Evolutionary conservation across 2,113 vertebrate species (phyloP), one percentile per base, ranked within the genome.

Genomic region (Poeciliopsis retropinna): DNA sequence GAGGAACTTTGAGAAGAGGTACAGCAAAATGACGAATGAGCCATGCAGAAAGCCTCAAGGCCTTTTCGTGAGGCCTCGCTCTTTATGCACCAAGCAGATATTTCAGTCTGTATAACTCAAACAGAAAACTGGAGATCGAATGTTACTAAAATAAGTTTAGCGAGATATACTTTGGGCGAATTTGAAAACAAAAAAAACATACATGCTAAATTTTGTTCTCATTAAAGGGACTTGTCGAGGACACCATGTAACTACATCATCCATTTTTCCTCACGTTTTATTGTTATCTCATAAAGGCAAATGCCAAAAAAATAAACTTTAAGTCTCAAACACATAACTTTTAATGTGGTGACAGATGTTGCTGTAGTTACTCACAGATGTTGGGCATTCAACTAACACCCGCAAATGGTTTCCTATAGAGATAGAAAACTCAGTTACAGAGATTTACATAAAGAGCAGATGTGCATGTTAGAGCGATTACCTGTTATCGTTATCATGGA

Each of bases 401-500:
- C 73, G 31, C 72, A 60, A 81, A 73, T 60, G 27, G 37, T 70
- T 79, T 34, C 67, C 28, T 61, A 65, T 25, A 8, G 27, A 68
- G 72, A 68, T 12, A 63, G 29, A 60, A 17, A 61, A 68, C 63
- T 77, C 5, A 10, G 44, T n/a, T 57, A 73, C 76, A 70, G 39
- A 68, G 64, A 64, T 34, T 19, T 68, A 72, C 72, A 75, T 83
- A 80, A 79, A 77, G 64, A 75, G 75, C 85, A 85, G 75, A 86
- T 88, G 84, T 88, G 79, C 37, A 37, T 64, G 31, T 83, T n/a
- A 4, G 64, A 67, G 82, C 65, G 39, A 75, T 68, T 78, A 86
- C 82, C 83, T 88, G 79, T 88, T 85, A 81, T 88, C 79, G 85
- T 90, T 88, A 88, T 89, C 83, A 89, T 79, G 84, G 85, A 85